Conservation (phyloP, 2,888 invertebrate species). For the Calameuta idolon region DNA sequence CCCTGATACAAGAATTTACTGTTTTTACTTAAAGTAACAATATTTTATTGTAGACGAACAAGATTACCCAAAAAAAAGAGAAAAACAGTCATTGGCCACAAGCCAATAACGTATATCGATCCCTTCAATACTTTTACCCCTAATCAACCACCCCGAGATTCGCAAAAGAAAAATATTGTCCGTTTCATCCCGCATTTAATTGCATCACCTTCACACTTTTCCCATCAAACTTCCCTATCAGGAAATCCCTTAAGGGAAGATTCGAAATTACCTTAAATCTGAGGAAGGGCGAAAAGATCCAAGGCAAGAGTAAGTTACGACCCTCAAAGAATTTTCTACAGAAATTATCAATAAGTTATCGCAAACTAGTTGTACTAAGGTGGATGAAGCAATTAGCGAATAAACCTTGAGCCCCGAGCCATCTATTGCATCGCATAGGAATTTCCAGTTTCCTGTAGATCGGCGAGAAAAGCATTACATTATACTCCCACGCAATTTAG, state of each 20-base stretch:
- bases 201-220: neutral
- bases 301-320: neutral
- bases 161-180: neutral
- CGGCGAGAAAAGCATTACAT: neutral
- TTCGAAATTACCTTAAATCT: neutral
- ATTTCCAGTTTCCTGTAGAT: slow-evolving; percentile 1
- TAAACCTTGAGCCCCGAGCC: neutral
- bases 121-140: neutral
- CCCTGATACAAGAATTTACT: neutral
- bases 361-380: neutral
- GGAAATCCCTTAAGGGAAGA: neutral
- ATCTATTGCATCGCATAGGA: neutral
- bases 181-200: neutral
- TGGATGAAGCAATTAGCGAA: neutral
- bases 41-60: no score
- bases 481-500: neutral
- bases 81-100: neutral
- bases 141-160: neutral
- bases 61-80: no score
- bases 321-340: neutral
- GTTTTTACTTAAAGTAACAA: no score
- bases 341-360: neutral
- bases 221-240: neutral
- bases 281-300: neutral
- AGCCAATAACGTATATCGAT: neutral